Evolutionary conservation across 1,140 invertebrate species (phyloP), one percentile per base, ranked within the genome.

Genomic region (Rhyacophila brunnea): DNA sequence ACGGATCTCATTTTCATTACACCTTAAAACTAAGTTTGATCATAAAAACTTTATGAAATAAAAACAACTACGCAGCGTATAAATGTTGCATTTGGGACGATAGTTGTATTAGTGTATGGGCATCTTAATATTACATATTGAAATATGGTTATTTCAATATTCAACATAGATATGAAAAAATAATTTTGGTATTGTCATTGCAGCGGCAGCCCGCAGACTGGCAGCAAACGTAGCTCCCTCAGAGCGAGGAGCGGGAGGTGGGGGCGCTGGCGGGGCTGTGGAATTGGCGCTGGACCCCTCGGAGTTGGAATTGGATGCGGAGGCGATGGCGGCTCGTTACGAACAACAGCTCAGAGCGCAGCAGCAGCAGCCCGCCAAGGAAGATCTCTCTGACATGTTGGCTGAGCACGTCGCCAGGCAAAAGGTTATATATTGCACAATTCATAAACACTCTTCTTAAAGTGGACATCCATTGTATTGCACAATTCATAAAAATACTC

Each of bases 371-470:
- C 76, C 93, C 28, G 87, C 90, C 60, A 90, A 93, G 62, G 97
- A 99, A 80, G 97, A 99, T 82, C 83, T 99, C 10, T 96, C 93
- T 15, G 96, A 99, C 71, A 98, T 99, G 95, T 84, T 99, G 58
- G 95, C 95, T 17, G 96, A 99, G 77, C 96, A 99, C 77, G 93
- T 96, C 15, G 93, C 95, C 17, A 86, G 95, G 66, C 93, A 97
- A 73, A 95, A 93, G 82, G 90, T 90, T n/a, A n/a, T n/a, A n/a
- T n/a, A n/a, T n/a, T n/a, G n/a, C 36, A 3, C 1, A 23, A 34
- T 6, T 35, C n/a, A 7, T 7, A 35, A 7, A 35, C n/a, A 35
- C 6, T 7, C n/a, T 6, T 35, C 6, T 35, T 7, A 7, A 35
- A n/a, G 34, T 35, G 6, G 34, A 35, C 34, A 35, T 35, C 34